Conservation (phyloP, 2,888 invertebrate species). For the Eurytoma adleriae region DNA sequence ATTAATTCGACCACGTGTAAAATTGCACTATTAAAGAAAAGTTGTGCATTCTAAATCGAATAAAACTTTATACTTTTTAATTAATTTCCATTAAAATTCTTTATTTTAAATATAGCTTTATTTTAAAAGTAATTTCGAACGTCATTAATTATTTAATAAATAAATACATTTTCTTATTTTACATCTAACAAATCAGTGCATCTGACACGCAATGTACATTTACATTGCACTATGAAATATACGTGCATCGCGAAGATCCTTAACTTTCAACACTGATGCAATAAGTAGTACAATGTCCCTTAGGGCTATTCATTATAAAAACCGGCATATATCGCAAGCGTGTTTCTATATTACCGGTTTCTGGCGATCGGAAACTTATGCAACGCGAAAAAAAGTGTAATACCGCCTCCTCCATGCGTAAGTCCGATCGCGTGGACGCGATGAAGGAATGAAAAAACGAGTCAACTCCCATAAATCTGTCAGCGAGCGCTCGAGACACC, state of each 20-base stretch:
- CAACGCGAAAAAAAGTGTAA: slow-evolving; percentile 61
- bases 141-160: too few relatives aligned
- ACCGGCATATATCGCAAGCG: slow-evolving; percentile 30
- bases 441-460: slow-evolving; percentile 19
- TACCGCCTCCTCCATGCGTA: neutral
- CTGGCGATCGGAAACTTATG: slow-evolving; percentile 61
- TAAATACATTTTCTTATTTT: too few relatives aligned
- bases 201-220: too few relatives aligned
- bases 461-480: slow-evolving; percentile 50
- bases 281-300: slow-evolving; percentile 50
- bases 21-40: too few relatives aligned
- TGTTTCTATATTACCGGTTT: slow-evolving; percentile 56
- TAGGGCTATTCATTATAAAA: slow-evolving; percentile 48
- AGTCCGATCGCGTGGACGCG: slow-evolving; percentile 6
- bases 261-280: slow-evolving; percentile 28
- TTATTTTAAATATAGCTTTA: too few relatives aligned
- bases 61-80: too few relatives aligned
- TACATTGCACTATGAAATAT: too few relatives aligned
- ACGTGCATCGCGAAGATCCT: too few relatives aligned
- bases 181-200: too few relatives aligned
- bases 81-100: too few relatives aligned
- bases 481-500: slow-evolving; percentile 46
- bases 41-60: too few relatives aligned
- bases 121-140: too few relatives aligned
- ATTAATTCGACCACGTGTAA: slow-evolving; percentile 2